Percentiles rank a stretch among this genome's conserved stretches.
Evolutionary conservation across 2,797 vertebrate species (phyloP).

Genomic region (Micromesistius poutassou): DNA sequence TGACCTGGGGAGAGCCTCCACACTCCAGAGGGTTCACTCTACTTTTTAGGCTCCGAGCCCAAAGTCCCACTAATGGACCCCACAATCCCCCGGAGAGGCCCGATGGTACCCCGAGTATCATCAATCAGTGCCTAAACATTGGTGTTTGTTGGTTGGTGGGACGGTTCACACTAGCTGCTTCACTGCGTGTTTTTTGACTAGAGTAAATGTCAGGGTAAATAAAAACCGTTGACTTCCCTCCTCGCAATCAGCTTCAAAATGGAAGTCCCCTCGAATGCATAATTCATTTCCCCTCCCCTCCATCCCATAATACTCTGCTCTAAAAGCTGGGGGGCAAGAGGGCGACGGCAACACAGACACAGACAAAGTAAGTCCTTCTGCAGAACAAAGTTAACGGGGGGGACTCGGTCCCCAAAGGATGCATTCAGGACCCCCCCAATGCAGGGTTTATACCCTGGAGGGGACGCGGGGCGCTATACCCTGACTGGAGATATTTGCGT

Average conservation of each 20-base stretch:
- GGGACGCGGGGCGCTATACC: neutral
- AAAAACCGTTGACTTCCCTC: neutral
- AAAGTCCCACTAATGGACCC: neutral
- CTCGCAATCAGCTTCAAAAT: neutral
- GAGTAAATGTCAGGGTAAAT: neutral
- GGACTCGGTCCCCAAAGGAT: neutral
- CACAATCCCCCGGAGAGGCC: no score
- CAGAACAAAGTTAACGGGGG: neutral
- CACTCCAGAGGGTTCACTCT: no score
- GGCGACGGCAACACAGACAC: neutral
- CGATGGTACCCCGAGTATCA: neutral
- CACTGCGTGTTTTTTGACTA: neutral
- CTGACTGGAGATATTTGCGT: no score
- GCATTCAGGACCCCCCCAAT: neutral
- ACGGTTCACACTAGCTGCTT: neutral
- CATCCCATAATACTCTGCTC: conserved; percentile 2
- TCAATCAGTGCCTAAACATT: neutral
- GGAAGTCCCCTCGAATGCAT: neutral
- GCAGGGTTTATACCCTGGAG: neutral
- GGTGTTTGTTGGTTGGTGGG: neutral
- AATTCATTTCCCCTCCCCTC: neutral
- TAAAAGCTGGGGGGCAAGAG: neutral
- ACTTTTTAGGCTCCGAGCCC: neutral
- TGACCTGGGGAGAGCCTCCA: neutral
- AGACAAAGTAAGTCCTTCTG: neutral